Conservation (phyloP, 1,140 invertebrate species). For the Megalopta genalis region DNA sequence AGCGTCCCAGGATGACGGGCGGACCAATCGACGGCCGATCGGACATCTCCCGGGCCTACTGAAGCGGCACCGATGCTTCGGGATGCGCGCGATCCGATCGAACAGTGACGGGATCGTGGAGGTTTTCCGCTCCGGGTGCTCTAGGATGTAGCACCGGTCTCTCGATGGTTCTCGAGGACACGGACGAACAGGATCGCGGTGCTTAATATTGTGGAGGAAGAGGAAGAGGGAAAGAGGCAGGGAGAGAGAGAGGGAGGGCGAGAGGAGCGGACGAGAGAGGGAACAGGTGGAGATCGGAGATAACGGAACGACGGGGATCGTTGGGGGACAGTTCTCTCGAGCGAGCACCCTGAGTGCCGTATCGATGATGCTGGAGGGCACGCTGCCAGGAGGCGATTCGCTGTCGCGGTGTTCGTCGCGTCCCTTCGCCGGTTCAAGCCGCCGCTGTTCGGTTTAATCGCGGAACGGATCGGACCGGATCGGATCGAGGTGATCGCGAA, state of each 20-base stretch:
- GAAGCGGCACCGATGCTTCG: not conserved
- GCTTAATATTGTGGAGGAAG: not conserved
- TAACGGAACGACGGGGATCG: too few species aligned
- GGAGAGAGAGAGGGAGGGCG: too few species aligned
- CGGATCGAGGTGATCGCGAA: not conserved
- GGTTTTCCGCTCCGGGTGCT: not conserved
- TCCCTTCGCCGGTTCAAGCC: constrained; percentile 40
- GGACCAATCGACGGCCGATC: too few species aligned
- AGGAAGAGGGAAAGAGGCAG: too few species aligned
- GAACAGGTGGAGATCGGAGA: constrained; percentile 52
- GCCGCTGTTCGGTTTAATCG: constrained; percentile 11
- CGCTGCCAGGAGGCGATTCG: constrained; percentile 69
- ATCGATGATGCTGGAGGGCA: constrained; percentile 71
- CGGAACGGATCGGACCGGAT: not conserved
- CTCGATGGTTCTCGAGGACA: constrained; percentile 28
- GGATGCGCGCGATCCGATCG: not conserved
- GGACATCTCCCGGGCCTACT: too few species aligned
- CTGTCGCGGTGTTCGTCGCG: constrained; percentile 53
- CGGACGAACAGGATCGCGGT: constrained; percentile 18
- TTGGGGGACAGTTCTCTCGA: not conserved
- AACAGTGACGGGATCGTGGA: not conserved
- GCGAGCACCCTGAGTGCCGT: constrained; percentile 34
- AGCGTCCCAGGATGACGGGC: too few species aligned
- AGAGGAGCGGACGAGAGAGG: not conserved
- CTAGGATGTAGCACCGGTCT: constrained; percentile 41